Percentiles rank a stretch among this genome's conserved stretches.
Evolutionary conservation across 2,888 invertebrate genomes (phyloP).

Genomic region (Leptothorax acervorum): DNA sequence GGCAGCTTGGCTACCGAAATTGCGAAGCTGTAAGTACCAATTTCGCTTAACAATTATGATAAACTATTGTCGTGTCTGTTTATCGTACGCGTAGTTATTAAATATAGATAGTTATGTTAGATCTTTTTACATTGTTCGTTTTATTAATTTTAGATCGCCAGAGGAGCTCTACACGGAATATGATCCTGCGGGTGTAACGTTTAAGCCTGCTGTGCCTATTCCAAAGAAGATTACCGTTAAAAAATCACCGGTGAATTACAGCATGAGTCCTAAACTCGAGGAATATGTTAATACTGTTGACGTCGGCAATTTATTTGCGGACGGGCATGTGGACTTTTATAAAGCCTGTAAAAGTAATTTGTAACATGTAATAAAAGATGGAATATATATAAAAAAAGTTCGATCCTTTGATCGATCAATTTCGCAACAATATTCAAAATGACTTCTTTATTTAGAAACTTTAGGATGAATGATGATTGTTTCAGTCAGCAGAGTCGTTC

Average conservation of each 20-base stretch:
- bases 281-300: conserved; percentile 84
- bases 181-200: conserved; percentile 91
- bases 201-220: conserved; percentile 91
- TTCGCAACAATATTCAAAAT: background rate
- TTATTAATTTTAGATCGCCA: conserved; percentile 86
- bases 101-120: background rate
- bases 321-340: conserved; percentile 75
- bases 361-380: background rate
- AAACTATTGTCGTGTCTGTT: background rate
- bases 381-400: background rate
- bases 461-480: background rate
- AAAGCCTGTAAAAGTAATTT: conserved; percentile 50
- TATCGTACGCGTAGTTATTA: background rate
- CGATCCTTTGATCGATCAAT: background rate
- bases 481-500: background rate
- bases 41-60: background rate
- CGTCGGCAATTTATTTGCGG: conserved; percentile 55
- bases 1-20: conserved; percentile 89
- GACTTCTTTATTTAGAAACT: background rate
- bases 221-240: conserved; percentile 86
- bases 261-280: conserved; percentile 85
- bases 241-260: conserved; percentile 78
- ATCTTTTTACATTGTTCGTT: background rate
- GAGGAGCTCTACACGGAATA: conserved; percentile 89
- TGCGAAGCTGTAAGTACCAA: conserved; percentile 89